Conservation (phyloP, 2,113 vertebrate genomes). For the Orcinus orca region DNA sequence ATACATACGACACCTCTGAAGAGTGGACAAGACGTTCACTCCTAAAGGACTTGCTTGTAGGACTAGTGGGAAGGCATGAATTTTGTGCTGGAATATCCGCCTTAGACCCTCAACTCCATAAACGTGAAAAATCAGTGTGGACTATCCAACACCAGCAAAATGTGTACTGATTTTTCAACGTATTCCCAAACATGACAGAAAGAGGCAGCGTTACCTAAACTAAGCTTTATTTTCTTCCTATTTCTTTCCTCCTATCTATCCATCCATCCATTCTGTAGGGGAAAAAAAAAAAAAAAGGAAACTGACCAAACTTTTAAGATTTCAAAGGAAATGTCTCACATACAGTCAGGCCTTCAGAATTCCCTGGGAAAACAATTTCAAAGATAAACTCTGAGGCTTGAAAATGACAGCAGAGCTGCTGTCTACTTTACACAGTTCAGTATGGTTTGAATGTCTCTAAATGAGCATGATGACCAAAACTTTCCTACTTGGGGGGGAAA, state of each 20-base stretch:
- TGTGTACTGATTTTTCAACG: accelerated
- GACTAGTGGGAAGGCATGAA: background rate
- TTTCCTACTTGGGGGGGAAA: background rate
- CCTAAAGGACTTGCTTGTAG: background rate
- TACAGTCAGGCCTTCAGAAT: background rate
- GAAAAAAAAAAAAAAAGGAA: background rate
- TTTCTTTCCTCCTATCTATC: background rate
- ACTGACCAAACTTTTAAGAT: background rate
- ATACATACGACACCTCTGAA: background rate
- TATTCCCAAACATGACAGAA: background rate
- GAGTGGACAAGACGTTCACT: background rate
- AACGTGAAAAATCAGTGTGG: background rate
- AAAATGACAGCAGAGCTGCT: background rate
- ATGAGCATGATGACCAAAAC: background rate
- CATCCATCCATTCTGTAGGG: background rate
- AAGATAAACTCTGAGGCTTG: conserved; percentile 6
- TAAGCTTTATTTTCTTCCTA: background rate
- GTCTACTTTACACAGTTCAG: background rate
- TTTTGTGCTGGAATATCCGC: background rate
- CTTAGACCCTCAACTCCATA: background rate
- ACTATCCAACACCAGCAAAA: background rate
- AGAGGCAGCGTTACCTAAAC: background rate
- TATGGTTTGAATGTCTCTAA: background rate
- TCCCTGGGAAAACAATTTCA: background rate
- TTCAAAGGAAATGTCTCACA: conserved; percentile 11